Conservation (phyloP, 2,797 vertebrate genomes). For the Balearica regulorum region DNA sequence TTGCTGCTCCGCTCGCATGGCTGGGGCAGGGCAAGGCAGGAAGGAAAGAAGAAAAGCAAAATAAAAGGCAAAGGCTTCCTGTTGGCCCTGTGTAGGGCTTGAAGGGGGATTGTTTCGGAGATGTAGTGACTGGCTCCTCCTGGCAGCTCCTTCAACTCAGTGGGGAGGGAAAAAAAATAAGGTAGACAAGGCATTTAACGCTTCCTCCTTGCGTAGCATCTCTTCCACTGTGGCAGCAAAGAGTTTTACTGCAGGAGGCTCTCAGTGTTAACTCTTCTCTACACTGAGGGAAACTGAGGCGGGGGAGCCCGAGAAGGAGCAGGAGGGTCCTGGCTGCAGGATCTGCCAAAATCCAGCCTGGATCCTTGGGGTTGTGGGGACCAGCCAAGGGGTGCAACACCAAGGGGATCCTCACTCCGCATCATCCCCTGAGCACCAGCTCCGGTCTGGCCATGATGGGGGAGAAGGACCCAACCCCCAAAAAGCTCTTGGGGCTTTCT, state of each 20-base stretch:
- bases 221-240: neutral
- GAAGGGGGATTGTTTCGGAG: neutral
- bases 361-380: neutral
- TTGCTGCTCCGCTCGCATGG: accelerated
- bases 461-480: neutral
- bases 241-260: neutral
- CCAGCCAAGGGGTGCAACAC: neutral
- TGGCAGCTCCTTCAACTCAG: neutral
- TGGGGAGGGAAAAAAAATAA: neutral
- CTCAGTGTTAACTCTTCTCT: neutral
- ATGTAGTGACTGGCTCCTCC: neutral
- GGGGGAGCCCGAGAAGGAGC: neutral
- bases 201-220: neutral
- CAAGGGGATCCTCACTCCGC: neutral
- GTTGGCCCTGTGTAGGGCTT: neutral
- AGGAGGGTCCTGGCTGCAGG: neutral
- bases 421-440: neutral
- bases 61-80: neutral
- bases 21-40: neutral
- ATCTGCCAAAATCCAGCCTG: neutral
- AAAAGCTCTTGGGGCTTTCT: neutral
- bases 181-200: neutral
- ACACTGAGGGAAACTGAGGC: neutral
- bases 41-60: neutral
- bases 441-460: accelerated